Conservation (phyloP, 2,797 vertebrate species). For the Acanthurus tractus region DNA sequence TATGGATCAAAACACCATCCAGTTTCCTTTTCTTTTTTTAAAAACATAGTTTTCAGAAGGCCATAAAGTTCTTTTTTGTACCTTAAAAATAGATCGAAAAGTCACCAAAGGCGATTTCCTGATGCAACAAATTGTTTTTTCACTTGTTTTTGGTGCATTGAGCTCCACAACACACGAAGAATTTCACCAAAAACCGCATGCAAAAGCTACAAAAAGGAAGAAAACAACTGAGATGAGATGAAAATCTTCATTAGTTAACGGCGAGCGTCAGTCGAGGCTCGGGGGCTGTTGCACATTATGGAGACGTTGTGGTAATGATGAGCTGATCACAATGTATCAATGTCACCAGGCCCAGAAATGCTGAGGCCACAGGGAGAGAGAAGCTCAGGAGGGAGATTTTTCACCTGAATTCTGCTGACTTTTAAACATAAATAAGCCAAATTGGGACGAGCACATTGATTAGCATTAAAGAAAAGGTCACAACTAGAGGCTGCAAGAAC, state of each 20-base stretch:
- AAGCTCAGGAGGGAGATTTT: neutral
- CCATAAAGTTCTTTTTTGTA: neutral
- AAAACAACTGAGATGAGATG: neutral
- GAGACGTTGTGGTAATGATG: constrained; percentile 56
- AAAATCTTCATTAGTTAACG: neutral
- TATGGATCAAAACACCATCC: constrained; percentile 32
- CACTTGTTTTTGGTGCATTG: neutral
- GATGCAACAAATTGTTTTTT: constrained; percentile 3
- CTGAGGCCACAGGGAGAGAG: constrained; percentile 27
- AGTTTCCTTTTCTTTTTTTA: constrained; percentile 17
- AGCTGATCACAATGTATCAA: constrained; percentile 59
- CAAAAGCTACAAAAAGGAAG: neutral
- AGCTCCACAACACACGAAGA: no score
- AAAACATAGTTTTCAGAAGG: neutral
- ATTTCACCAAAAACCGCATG: no score
- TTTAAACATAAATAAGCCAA: constrained; percentile 39
- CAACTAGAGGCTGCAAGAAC: constrained; percentile 22
- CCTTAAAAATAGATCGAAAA: constrained; percentile 10
- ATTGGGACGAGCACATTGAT: constrained; percentile 43
- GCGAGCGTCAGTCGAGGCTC: constrained; percentile 1
- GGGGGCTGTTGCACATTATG: constrained; percentile 49
- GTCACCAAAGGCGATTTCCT: neutral
- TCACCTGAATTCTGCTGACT: constrained; percentile 23
- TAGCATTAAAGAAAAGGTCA: constrained; percentile 62
- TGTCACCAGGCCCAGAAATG: constrained; percentile 38